Conservation (phyloP, 1,140 invertebrate species). For the Zaprionus davidi region DNA sequence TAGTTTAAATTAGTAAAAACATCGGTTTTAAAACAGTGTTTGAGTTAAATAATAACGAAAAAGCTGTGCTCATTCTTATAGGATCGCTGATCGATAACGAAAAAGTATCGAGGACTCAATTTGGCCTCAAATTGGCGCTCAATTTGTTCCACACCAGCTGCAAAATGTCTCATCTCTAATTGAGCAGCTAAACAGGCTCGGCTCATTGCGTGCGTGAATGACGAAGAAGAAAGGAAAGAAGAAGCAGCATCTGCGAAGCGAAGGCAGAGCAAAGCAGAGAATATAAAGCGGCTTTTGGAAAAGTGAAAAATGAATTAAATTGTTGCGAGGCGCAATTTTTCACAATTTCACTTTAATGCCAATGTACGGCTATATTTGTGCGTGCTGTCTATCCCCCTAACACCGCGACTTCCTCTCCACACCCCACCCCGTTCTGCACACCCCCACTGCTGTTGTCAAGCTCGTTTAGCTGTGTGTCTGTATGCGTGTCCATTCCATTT, state of each 20-base stretch:
- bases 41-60: no score
- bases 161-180: constrained; percentile 42
- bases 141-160: not conserved
- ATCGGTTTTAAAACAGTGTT: no score
- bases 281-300: constrained; percentile 41
- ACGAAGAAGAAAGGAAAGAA: constrained; percentile 2
- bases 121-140: not conserved
- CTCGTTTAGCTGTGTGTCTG: constrained; percentile 8
- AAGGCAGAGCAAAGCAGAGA: constrained; percentile 18
- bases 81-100: not conserved
- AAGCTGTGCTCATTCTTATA: no score
- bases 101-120: constrained; percentile 2
- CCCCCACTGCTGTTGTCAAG: not conserved
- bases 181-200: constrained; percentile 24
- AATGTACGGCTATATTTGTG: constrained; percentile 48
- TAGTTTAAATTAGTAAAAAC: no score
- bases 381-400: constrained; percentile 30
- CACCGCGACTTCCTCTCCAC: not conserved
- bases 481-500: constrained; percentile 33
- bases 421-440: not conserved
- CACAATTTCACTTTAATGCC: constrained; percentile 55
- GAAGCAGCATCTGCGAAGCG: not conserved
- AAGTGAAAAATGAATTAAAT: constrained; percentile 52
- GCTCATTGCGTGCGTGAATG: constrained; percentile 21
- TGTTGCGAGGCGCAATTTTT: constrained; percentile 45